Percentiles rank a stretch among this genome's conserved stretches.
Conservation (phyloP, 1,140 invertebrate species). For the Dendrolimus kikuchii region DNA sequence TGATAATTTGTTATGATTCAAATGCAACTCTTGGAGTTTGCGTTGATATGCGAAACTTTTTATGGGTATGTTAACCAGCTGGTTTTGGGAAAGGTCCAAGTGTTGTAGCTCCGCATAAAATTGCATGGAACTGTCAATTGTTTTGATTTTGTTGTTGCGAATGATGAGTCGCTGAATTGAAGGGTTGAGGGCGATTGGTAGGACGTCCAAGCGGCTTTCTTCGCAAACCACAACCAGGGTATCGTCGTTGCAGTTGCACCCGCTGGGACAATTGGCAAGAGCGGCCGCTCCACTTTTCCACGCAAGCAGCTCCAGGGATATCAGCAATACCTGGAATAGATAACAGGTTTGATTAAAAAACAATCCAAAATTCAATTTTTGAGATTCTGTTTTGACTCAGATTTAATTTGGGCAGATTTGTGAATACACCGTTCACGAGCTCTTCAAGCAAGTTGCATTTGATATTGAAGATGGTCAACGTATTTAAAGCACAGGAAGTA, state of each 20-base stretch:
- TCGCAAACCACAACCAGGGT: slow-evolving; percentile 90
- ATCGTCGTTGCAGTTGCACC: slow-evolving; percentile 90
- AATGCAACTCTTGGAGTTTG: slow-evolving; percentile 85
- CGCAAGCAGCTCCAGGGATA: slow-evolving; percentile 41
- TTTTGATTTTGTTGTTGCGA: slow-evolving; percentile 89
- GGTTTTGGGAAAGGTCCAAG: slow-evolving; percentile 88
- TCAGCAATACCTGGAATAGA: slow-evolving; percentile 49
- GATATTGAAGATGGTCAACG: too few relatives aligned
- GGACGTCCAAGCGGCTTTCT: slow-evolving; percentile 87
- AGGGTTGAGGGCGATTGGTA: slow-evolving; percentile 93
- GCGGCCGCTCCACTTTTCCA: slow-evolving; percentile 51
- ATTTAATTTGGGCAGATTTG: too few relatives aligned
- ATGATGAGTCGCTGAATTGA: slow-evolving; percentile 88
- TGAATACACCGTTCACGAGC: too few relatives aligned
- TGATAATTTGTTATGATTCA: slow-evolving; percentile 90
- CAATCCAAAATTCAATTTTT: too few relatives aligned
- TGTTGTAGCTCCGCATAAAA: slow-evolving; percentile 89
- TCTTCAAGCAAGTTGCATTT: too few relatives aligned
- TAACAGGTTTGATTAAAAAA: slow-evolving; percentile 3
- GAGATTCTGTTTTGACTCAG: too few relatives aligned
- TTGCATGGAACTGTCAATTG: slow-evolving; percentile 87
- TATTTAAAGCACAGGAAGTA: too few relatives aligned
- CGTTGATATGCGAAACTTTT: slow-evolving; percentile 85
- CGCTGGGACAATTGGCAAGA: slow-evolving; percentile 80
- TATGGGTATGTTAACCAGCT: slow-evolving; percentile 83